A percentile compares a stretch with the other conserved stretches of the same genome.
Conservation (phyloP, 2,797 vertebrate species). For the Graptemys geographica region DNA sequence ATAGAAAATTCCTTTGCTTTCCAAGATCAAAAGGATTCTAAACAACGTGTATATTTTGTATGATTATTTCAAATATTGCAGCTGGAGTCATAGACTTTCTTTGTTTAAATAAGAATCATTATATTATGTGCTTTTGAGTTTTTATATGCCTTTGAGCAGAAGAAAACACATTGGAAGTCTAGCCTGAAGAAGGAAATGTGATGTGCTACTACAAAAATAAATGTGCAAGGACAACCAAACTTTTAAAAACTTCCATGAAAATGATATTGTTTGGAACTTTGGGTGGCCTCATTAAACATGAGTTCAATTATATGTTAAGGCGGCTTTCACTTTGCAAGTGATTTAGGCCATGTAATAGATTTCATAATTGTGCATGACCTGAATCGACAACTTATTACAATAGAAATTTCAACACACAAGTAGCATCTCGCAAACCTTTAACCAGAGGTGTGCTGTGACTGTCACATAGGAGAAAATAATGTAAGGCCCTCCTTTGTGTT, state of each 20-base stretch:
- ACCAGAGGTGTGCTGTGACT: conserved; percentile 18
- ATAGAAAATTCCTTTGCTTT: conserved; percentile 85
- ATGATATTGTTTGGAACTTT: conserved; percentile 24
- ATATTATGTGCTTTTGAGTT: conserved; percentile 78
- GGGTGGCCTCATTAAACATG: conserved; percentile 6
- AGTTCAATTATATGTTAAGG: conserved; percentile 46
- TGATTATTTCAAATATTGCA: conserved; percentile 84
- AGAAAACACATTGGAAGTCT: conserved; percentile 72
- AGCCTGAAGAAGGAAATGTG: conserved; percentile 60
- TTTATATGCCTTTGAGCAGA: conserved; percentile 77
- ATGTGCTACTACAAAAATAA: conserved; percentile 59
- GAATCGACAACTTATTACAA: neutral
- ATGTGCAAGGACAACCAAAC: conserved; percentile 49
- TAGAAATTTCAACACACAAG: neutral
- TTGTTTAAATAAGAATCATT: conserved; percentile 80
- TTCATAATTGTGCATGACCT: conserved; percentile 45
- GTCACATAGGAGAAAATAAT: neutral
- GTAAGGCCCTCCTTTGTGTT: conserved; percentile 47
- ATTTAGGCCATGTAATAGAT: neutral
- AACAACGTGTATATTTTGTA: conserved; percentile 93
- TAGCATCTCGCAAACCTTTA: conserved; percentile 38
- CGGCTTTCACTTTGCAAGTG: conserved; percentile 8
- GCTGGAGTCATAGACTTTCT: conserved; percentile 84
- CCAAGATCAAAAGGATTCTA: conserved; percentile 85
- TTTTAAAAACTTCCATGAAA: conserved; percentile 40